Evolutionary conservation across 2,888 invertebrate genomes (phyloP).

Genomic region (Epinotia brunnichana): DNA sequence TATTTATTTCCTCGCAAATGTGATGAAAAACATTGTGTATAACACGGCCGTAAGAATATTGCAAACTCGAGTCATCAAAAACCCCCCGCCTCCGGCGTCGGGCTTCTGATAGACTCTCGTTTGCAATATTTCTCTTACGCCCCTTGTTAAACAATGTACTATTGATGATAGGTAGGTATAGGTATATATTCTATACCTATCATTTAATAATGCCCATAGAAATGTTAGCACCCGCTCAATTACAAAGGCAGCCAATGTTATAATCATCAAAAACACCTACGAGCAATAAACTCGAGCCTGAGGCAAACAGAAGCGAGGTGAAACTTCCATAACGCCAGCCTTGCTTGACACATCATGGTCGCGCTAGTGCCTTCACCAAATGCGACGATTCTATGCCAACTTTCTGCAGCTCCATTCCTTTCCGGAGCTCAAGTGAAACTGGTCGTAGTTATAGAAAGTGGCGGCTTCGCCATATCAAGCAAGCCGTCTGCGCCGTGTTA

Average conservation of each 20-base stretch:
- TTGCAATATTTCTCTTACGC: no score
- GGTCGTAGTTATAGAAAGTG: conserved; percentile 69
- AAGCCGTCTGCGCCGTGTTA: conserved; percentile 59
- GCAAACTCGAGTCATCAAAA: no score
- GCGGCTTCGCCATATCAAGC: conserved; percentile 70
- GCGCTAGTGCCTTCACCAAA: conserved; percentile 48
- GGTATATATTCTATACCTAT: not conserved
- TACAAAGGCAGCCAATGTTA: conserved; percentile 57
- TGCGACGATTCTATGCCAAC: not conserved
- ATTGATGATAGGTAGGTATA: no score
- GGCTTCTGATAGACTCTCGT: no score
- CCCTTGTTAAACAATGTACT: no score
- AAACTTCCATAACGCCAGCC: conserved; percentile 60
- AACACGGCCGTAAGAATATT: no score
- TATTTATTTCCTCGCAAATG: no score
- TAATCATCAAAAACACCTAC: conserved; percentile 64
- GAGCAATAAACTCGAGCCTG: conserved; percentile 63
- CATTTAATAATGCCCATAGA: conserved; percentile 54
- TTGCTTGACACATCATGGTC: conserved; percentile 52
- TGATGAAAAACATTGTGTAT: no score
- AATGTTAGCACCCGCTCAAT: conserved; percentile 56
- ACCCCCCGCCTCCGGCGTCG: no score
- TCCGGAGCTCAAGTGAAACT: conserved; percentile 54
- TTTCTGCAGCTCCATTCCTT: conserved; percentile 46
- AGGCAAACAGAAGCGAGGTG: conserved; percentile 72